Evolutionary conservation across 2,113 vertebrate species (phyloP), one percentile per base, ranked within the genome.

Genomic region (Catharus minimus): DNA sequence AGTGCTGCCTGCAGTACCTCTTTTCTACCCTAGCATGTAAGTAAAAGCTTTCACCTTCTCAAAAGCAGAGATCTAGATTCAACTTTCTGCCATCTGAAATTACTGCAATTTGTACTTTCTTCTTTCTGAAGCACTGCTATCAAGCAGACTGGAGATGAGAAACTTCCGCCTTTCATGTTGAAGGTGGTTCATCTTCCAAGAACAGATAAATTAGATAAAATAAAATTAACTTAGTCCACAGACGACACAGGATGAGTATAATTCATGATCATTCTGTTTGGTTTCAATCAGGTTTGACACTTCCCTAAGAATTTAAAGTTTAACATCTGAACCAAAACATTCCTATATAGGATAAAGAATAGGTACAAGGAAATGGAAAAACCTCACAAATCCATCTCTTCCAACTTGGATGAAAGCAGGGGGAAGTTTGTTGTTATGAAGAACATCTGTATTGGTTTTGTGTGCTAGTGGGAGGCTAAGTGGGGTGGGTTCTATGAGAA

Each of bases 1-100:
- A 50, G 9, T 13, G 12, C 39, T 55, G 44, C 23, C 41, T 60
- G n/a, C 27, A 91, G 55, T 15, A 47, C 8, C 14, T 64, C n/a
- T 73, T 73, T 53, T 47, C 24, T 49, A 1, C 11, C 43, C 23
- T 0, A 76, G 15, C 11, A 72, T 0, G 0, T 27, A 79, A 74
- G 10, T 47, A 30, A 33, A 13, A 81, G n/a, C 17, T 49, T 68
- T 47, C 46, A 47, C 7, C 39, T 85, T 74, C 66, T 52, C 16
- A 68, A 66, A 67, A 30, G 10, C 0, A 58, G 27, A 43, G 19
- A 65, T 53, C 7, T n/a, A 83, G 30, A 52, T 30, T 47, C 3
- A 39, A n/a, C 43, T 43, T 82, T 58, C 49, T 41, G 12, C 16
- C n/a, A 8, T 23, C 21, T 33, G 7, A 72, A 82, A 85, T 32